Base-by-base conservation (phyloP, 2,888 invertebrate genomes). In the Drosophila anomalata region DNA sequence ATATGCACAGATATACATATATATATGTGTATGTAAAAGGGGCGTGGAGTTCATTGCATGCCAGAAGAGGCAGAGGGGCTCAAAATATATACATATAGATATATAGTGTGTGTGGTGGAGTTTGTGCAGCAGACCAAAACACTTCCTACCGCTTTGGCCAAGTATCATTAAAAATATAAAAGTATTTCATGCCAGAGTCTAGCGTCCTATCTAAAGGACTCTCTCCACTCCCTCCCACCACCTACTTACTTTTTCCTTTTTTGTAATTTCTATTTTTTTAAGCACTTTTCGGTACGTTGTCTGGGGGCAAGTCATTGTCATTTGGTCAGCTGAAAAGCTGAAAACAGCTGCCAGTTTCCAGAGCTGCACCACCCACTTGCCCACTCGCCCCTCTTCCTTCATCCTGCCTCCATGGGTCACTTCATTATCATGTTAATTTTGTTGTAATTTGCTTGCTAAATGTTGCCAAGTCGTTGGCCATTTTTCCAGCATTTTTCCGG, bases 361-460 rank as follows among this genome's bases (percentile, higher is more conserved):
- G 54, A 62, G 41, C 20, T 22, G 47, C 39, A 31, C 42, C 12
- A 6, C 48, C 26, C 29, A 1, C 29, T 7, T 7, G 7, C 7
- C n/a, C 33, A 46, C 20, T 29, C 17, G 20, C n/a, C 3, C 24
- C 9, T 8, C 12, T 14, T n/a, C 33, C 51, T n/a, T 33, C 20
- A 48, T 63, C 66, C 66, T 65, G 41, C 54, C 39, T 50, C n/a
- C 22, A 12, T 47, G 72, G 58, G 54, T 55, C 78, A 83, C 83
- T 87, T 85, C 87, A 85, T 85, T 85, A 87, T 85, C 87, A 85
- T 85, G 87, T 87, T 85, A 85, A 85, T 85, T 85, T 85, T 87
- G 85, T 80, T 85, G 85, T 85, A 85, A 85, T 85, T 85, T 85
- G 85, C 85, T 76, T 82, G 85, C 87, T 87, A 85, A 85, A 85